Conservation (phyloP, 2,113 vertebrate species). For the Carettochelys insculpta region DNA sequence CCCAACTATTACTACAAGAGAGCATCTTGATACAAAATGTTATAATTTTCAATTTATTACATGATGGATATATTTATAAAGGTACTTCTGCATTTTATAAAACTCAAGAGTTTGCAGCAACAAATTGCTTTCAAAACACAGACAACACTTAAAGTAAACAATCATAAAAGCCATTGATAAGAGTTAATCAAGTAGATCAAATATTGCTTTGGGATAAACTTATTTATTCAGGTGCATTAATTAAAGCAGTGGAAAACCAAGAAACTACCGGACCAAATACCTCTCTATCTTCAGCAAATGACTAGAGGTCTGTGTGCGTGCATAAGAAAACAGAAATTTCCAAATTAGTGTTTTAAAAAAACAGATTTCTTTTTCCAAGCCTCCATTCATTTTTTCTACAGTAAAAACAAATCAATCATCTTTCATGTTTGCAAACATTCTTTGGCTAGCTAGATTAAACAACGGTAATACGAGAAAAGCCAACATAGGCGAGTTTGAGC, state of each 20-base stretch:
- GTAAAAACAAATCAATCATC: not conserved
- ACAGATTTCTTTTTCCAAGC: not conserved
- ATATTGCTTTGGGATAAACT: slow-evolving; percentile 69
- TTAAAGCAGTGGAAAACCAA: slow-evolving; percentile 18
- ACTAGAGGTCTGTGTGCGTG: not conserved
- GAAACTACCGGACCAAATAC: slow-evolving; percentile 37
- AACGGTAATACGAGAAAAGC: not conserved
- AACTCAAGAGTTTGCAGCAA: not conserved
- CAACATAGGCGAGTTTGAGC: not conserved
- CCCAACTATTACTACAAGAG: not conserved
- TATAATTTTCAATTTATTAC: rapidly evolving
- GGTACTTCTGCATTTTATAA: not conserved
- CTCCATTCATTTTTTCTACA: slow-evolving; percentile 1
- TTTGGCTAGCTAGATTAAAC: not conserved
- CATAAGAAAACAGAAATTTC: slow-evolving; percentile 56
- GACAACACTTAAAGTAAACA: slow-evolving; percentile 75
- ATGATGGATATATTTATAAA: not conserved
- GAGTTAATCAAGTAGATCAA: slow-evolving; percentile 44
- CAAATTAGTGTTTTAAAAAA: slow-evolving; percentile 26
- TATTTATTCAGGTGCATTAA: slow-evolving; percentile 49
- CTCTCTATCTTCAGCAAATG: slow-evolving; percentile 58
- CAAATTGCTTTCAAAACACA: not conserved
- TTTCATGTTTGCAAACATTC: not conserved
- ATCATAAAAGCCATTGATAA: slow-evolving; percentile 22
- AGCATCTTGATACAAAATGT: not conserved